A percentile compares a stretch with the other conserved stretches of the same genome.
These are phyloP conservation scores for Drosophila littoralis DNA, from an alignment of 1,140 invertebrate genomes.

Conservation along the genomic window DNA sequence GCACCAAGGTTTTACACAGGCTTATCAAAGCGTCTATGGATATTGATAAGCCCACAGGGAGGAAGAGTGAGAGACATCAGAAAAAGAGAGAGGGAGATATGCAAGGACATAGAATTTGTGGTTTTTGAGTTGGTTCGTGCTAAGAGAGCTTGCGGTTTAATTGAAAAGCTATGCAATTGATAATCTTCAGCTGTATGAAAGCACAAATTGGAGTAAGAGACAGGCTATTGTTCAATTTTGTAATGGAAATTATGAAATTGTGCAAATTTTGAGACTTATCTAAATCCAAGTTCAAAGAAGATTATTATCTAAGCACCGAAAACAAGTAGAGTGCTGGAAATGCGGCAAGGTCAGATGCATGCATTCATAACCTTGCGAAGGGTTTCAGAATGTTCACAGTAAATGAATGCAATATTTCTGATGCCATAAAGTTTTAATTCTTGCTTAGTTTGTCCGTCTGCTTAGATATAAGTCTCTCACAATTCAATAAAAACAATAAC, in stretches of 20 bases:
- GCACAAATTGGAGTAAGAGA: not conserved
- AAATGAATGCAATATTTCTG: too few species aligned
- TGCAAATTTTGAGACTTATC: not conserved
- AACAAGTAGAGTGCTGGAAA: too few species aligned
- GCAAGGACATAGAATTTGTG: not conserved
- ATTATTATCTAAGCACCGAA: not conserved
- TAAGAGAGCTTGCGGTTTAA: not conserved
- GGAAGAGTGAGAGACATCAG: not conserved
- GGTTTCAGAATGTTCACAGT: too few species aligned
- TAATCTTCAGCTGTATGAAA: not conserved
- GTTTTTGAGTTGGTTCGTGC: not conserved
- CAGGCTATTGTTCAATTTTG: not conserved
- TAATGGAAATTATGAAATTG: slow-evolving; percentile 22
- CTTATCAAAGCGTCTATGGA: slow-evolving; percentile 4
- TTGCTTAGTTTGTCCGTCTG: too few species aligned
- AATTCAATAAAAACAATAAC: too few species aligned
- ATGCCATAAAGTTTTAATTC: too few species aligned
- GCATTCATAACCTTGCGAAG: too few species aligned
- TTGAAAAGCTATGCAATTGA: not conserved
- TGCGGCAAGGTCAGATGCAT: too few species aligned
- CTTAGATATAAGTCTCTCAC: too few species aligned
- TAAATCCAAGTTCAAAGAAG: too few species aligned
- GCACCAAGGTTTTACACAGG: not conserved
- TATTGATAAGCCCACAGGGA: not conserved
- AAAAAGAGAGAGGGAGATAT: not conserved